These are phyloP conservation scores for Holocentrus rufus DNA, from an alignment of 2,797 vertebrate species.

Conservation along the genomic window DNA sequence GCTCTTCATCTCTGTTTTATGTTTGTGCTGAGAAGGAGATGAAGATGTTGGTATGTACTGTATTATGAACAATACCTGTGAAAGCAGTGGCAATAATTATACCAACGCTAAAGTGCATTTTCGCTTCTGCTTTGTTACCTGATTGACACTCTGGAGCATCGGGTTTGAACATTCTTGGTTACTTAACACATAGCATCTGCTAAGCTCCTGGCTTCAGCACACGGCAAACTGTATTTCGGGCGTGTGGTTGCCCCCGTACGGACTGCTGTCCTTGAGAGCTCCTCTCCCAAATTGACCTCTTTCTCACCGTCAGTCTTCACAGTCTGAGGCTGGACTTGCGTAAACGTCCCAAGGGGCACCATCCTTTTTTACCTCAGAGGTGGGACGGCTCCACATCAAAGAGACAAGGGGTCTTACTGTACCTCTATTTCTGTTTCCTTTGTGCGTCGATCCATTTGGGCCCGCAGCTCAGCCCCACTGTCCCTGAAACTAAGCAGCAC, in stretches of 20 bases:
- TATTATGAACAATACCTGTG: conserved; percentile 45
- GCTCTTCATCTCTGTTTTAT: conserved; percentile 12
- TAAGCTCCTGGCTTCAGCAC: conserved; percentile 60
- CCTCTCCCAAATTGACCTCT: conserved; percentile 56
- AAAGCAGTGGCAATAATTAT: not conserved
- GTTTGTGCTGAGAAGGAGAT: conserved; percentile 29
- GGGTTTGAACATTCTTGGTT: conserved; percentile 29
- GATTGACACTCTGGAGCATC: conserved; percentile 49
- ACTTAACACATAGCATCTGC: conserved; percentile 52
- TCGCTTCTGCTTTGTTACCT: conserved; percentile 49
- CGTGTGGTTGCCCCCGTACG: conserved; percentile 50
- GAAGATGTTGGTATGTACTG: conserved; percentile 38
- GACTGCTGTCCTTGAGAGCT: conserved; percentile 49
- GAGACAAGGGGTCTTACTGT: conserved; percentile 35
- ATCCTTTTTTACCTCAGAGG: conserved; percentile 51
- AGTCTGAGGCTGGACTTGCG: conserved; percentile 29
- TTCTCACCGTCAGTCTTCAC: conserved; percentile 26
- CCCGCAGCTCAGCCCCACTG: conserved; percentile 27
- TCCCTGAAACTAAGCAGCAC: conserved; percentile 58
- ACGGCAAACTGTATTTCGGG: conserved; percentile 67
- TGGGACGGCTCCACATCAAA: conserved; percentile 48
- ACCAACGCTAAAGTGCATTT: conserved; percentile 1
- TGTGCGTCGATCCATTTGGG: conserved; percentile 47
- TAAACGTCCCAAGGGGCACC: conserved; percentile 58
- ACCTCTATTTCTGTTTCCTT: conserved; percentile 68